phyloP scores from a whole-genome alignment of 2,888 invertebrate genomes.

The Phyllotreta striolata region DNA sequence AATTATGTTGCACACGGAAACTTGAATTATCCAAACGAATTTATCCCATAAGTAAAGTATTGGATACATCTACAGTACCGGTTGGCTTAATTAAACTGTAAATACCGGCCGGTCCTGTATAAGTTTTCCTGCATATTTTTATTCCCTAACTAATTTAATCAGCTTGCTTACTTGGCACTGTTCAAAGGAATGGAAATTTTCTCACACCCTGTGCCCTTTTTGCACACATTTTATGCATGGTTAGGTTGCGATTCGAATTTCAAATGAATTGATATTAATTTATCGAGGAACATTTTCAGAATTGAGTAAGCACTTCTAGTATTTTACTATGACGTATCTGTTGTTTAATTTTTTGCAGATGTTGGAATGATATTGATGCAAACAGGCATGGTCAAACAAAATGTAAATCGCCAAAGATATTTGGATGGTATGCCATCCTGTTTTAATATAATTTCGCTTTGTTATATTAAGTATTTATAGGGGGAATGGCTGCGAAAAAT shows the following conservation, averaged over 20 bases:
- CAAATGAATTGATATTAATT: constrained; percentile 30
- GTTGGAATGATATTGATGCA: constrained; percentile 97
- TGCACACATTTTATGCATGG: constrained; percentile 60
- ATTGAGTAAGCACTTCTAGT: constrained; percentile 12
- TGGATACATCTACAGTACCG: not conserved
- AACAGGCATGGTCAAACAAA: constrained; percentile 94
- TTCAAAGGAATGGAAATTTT: constrained; percentile 55
- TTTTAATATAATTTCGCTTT: constrained; percentile 37
- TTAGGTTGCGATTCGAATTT: constrained; percentile 49
- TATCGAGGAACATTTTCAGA: constrained; percentile 29
- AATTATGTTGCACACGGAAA: not conserved
- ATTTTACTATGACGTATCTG: constrained; percentile 42
- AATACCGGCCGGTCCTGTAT: not conserved
- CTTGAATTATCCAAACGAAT: not conserved
- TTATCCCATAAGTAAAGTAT: not conserved
- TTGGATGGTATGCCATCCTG: constrained; percentile 79
- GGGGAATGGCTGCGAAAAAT: constrained; percentile 12
- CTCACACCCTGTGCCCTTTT: constrained; percentile 60
- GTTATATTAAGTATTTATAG: constrained; percentile 5
- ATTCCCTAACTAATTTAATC: not conserved
- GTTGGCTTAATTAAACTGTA: not conserved
- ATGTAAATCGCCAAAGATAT: constrained; percentile 73
- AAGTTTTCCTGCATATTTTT: constrained; percentile 1
- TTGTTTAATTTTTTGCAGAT: constrained; percentile 83
- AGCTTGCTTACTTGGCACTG: constrained; percentile 18